These are phyloP conservation scores for Kryphioiulus occultus DNA, from an alignment of 2,888 invertebrate genomes.

Conservation along the genomic window DNA sequence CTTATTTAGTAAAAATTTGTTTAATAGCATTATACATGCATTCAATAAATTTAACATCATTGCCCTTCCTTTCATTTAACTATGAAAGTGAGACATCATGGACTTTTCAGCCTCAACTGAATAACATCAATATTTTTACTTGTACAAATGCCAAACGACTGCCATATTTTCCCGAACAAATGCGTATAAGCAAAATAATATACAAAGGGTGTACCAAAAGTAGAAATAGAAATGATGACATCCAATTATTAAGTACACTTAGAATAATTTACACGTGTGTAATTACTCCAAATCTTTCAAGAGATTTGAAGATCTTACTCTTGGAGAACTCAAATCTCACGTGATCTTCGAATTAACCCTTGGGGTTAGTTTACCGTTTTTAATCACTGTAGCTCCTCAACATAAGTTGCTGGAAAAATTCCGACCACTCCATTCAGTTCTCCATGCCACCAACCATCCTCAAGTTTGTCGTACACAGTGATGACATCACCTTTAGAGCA, in stretches of 20 bases:
- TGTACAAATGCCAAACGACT: neutral
- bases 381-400: conserved; percentile 75
- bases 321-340: neutral
- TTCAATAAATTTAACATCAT: neutral
- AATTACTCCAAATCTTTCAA: neutral
- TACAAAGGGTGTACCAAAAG: conserved; percentile 25
- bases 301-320: neutral
- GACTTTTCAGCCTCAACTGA: neutral
- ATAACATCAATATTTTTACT: neutral
- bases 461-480: conserved; percentile 86
- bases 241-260: neutral
- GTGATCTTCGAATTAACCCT: neutral
- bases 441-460: conserved; percentile 95
- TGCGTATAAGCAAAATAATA: neutral
- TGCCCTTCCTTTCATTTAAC: neutral
- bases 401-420: conserved; percentile 93
- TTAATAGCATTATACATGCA: neutral
- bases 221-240: neutral
- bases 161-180: neutral
- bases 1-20: neutral
- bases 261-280: neutral
- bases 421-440: conserved; percentile 85
- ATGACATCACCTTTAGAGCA: conserved; percentile 78
- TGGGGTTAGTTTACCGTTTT: neutral
- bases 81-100: neutral